Conservation (phyloP, 2,888 invertebrate genomes). For the Prionchulus punctatus region DNA sequence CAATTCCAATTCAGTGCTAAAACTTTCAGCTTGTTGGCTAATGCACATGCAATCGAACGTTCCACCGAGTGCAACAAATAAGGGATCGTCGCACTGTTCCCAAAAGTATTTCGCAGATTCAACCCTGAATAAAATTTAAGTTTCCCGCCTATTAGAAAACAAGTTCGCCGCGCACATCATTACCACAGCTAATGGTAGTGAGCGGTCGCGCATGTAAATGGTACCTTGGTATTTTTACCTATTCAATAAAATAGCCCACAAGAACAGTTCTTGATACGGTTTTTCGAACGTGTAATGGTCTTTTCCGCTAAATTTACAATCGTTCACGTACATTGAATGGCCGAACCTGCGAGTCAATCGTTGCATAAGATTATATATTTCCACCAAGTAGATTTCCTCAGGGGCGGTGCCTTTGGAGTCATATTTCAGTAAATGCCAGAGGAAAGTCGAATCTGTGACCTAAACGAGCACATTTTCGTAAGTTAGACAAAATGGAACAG, state of each 20-base stretch:
- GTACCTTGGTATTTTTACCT: neutral
- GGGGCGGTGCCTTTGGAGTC: neutral
- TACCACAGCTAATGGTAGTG: too few relatives aligned
- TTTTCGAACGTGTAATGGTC: neutral
- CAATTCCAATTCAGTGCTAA: neutral
- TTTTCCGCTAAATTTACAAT: neutral
- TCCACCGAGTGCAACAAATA: neutral
- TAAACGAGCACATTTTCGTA: neutral
- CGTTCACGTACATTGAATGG: neutral
- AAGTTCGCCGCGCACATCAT: too few relatives aligned
- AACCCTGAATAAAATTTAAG: neutral
- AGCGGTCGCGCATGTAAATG: too few relatives aligned
- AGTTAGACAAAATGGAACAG: neutral
- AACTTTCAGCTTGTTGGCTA: neutral
- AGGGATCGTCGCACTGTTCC: constrained; percentile 8
- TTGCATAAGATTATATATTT: constrained; percentile 2
- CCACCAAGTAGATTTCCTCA: neutral
- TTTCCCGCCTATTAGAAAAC: neutral
- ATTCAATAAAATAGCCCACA: constrained; percentile 7
- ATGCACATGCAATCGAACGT: neutral
- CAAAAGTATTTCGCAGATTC: constrained; percentile 8
- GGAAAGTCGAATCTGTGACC: neutral
- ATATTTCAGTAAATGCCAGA: neutral
- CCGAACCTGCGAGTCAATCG: constrained; percentile 5
- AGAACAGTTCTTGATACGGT: constrained; percentile 8